Percentiles rank a stretch among this genome's conserved stretches.
Evolutionary conservation across 2,113 vertebrate genomes (phyloP).

Genomic region (Symphodus melops): DNA sequence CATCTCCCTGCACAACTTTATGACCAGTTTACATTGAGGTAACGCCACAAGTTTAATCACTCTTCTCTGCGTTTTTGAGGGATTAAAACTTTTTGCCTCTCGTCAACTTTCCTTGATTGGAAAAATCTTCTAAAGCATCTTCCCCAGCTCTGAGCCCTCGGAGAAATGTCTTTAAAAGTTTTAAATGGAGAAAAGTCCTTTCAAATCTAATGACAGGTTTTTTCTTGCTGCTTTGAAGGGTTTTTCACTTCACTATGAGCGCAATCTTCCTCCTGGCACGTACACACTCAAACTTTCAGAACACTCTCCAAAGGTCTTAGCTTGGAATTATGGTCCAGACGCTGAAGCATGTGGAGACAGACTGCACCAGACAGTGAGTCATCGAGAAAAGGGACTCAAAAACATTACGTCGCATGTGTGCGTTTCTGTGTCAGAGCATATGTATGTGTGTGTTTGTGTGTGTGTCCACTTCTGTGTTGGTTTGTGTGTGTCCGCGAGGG

Average conservation of each 20-base stretch:
- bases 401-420: conserved; percentile 20
- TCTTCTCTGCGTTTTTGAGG: not conserved
- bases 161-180: not conserved
- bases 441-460: conserved; percentile 8
- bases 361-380: conserved; percentile 58
- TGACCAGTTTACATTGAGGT: too few species aligned
- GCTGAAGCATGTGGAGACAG: conserved; percentile 46
- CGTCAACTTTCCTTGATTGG: not conserved
- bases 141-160: not conserved
- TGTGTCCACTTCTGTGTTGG: not conserved
- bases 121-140: not conserved
- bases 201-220: conserved; percentile 6
- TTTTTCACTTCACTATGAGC: conserved; percentile 3
- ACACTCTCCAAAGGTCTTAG: conserved; percentile 15
- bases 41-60: too few species aligned
- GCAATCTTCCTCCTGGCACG: conserved; percentile 11
- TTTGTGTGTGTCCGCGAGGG: not conserved
- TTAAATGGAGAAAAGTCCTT: not conserved
- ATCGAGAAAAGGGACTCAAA: conserved; percentile 46
- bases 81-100: not conserved
- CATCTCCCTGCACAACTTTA: too few species aligned
- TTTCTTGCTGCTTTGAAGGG: not conserved
- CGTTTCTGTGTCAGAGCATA: not conserved
- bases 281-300: not conserved
- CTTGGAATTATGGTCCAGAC: conserved; percentile 43